These are phyloP conservation scores for Corydoras maculifer DNA, from an alignment of 2,113 vertebrate species.

Conservation along the genomic window DNA sequence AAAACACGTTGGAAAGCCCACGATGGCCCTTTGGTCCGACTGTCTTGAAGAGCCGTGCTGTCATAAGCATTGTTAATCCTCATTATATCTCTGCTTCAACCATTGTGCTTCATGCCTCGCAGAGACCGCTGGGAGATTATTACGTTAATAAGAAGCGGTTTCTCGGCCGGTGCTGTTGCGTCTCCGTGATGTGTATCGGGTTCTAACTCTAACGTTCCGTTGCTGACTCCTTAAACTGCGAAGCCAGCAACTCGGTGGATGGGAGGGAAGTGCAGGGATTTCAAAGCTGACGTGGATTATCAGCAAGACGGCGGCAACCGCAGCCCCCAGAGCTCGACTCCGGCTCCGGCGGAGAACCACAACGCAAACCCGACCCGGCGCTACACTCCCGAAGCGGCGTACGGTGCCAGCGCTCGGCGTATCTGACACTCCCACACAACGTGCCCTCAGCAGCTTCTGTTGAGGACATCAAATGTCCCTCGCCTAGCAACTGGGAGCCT, in stretches of 20 bases:
- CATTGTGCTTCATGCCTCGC: not conserved
- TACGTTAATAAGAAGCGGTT: not conserved
- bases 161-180: not conserved
- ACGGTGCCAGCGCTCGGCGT: conserved; percentile 6
- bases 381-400: conserved; percentile 3
- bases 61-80: not conserved
- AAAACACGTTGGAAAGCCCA: not conserved
- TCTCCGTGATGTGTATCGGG: not conserved
- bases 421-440: conserved; percentile 20
- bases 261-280: conserved; percentile 13
- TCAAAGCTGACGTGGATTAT: conserved; percentile 31
- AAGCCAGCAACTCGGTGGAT: conserved; percentile 6
- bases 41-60: not conserved
- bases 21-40: not conserved
- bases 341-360: not conserved
- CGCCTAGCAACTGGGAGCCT: not conserved
- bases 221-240: not conserved
- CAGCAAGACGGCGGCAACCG: conserved; percentile 8
- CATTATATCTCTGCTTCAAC: conserved; percentile 2
- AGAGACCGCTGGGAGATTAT: not conserved
- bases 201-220: conserved; percentile 5
- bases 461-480: conserved; percentile 18
- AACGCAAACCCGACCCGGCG: not conserved
- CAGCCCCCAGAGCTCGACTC: conserved; percentile 14
- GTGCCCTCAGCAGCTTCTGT: conserved; percentile 1